Evolutionary conservation across 1,140 invertebrate species (phyloP).

Genomic region (Hycleus cichorii): DNA sequence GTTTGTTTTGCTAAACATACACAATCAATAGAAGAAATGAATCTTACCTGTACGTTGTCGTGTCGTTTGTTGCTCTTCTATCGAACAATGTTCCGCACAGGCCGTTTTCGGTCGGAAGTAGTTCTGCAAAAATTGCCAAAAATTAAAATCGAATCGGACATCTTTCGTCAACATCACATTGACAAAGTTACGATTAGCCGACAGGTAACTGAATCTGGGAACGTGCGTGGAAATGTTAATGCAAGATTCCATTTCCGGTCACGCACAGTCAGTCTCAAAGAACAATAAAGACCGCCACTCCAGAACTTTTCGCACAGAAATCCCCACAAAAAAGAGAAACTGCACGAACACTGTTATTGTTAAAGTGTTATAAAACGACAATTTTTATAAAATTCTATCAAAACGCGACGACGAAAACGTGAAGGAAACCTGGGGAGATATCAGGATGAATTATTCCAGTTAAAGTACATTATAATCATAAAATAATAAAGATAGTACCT

Average conservation of each 20-base stretch:
- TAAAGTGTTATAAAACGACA: neutral
- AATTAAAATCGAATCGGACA: neutral
- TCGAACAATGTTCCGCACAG: conserved; percentile 1
- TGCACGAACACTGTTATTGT: neutral
- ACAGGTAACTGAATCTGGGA: conserved; percentile 1
- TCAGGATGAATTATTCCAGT: conserved; percentile 23
- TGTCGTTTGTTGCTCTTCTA: conserved; percentile 23
- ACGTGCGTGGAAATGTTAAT: neutral
- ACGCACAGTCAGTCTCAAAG: conserved; percentile 8
- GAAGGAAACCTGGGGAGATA: neutral
- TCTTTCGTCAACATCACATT: neutral
- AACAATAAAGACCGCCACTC: conserved; percentile 9
- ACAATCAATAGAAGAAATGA: conserved; percentile 13
- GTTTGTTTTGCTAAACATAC: neutral
- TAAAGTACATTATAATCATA: conserved; percentile 35
- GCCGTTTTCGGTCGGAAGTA: conserved; percentile 23
- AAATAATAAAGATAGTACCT: conserved; percentile 37
- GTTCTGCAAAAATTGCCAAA: conserved; percentile 22
- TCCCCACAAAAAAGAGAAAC: neutral
- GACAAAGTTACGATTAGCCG: no score
- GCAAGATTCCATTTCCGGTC: conserved; percentile 1
- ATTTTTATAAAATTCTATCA: no score
- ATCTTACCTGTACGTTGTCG: conserved; percentile 23
- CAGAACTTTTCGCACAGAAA: neutral
- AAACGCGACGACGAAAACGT: no score